These are phyloP conservation scores for Oncorhynchus gorbuscha DNA, from an alignment of 2,113 vertebrate genomes.

Conservation along the genomic window DNA sequence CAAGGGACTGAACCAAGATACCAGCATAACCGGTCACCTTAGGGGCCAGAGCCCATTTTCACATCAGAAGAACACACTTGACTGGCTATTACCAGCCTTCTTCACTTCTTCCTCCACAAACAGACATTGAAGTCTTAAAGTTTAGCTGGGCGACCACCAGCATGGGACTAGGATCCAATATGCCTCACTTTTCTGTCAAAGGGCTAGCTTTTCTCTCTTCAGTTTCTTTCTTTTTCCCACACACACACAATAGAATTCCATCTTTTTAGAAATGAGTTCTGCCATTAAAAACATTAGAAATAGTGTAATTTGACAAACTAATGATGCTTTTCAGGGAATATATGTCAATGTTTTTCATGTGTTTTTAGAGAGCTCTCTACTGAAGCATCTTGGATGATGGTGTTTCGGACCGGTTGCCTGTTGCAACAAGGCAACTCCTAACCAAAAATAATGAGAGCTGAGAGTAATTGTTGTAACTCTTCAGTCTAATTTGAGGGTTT, in stretches of 20 bases:
- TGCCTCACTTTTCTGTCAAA: constrained; percentile 16
- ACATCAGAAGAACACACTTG: constrained; percentile 16
- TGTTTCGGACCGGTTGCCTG: constrained; percentile 27
- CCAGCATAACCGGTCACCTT: neutral
- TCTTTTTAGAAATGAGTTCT: neutral
- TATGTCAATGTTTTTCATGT: constrained; percentile 24
- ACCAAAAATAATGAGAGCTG: constrained; percentile 61
- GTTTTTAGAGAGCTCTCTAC: constrained; percentile 4
- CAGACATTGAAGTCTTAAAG: constrained; percentile 26
- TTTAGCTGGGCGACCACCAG: constrained; percentile 21
- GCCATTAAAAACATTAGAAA: constrained; percentile 3
- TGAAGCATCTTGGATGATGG: constrained; percentile 18
- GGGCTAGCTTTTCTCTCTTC: constrained; percentile 6
- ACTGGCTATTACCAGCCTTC: constrained; percentile 29
- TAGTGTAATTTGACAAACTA: constrained; percentile 25
- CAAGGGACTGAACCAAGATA: neutral
- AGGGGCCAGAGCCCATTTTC: constrained; percentile 22
- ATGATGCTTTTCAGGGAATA: constrained; percentile 49
- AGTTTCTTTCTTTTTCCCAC: neutral
- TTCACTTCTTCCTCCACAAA: constrained; percentile 39
- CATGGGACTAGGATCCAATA: neutral
- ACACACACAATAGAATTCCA: neutral
- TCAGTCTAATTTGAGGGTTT: neutral
- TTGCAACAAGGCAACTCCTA: constrained; percentile 20
- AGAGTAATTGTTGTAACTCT: neutral